phyloP scores from a whole-genome alignment of 37 sponge, comb jelly and placozoan genomes.

The Geodia barretti region DNA sequence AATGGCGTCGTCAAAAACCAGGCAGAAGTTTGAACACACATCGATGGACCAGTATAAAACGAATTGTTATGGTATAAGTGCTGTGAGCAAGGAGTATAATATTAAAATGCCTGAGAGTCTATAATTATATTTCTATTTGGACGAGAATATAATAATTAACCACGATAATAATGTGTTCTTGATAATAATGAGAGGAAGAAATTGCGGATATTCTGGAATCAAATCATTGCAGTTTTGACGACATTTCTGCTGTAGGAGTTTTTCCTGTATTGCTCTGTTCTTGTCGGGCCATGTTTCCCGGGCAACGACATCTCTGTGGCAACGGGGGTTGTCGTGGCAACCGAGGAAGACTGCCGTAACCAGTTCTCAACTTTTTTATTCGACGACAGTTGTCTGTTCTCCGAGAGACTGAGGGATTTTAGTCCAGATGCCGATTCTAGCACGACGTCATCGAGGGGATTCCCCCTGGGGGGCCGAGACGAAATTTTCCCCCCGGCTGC shows the following conservation, averaged over 20 bases:
- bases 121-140: neutral
- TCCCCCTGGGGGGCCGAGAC: neutral
- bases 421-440: too few relatives aligned
- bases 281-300: neutral
- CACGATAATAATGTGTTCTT: too few relatives aligned
- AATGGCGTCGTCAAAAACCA: too few relatives aligned
- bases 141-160: neutral
- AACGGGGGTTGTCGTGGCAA: too few relatives aligned
- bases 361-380: neutral
- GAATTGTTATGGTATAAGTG: too few relatives aligned
- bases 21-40: too few relatives aligned
- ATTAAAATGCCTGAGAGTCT: neutral
- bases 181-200: too few relatives aligned
- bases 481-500: neutral
- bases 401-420: too few relatives aligned
- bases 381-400: too few relatives aligned
- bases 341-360: neutral
- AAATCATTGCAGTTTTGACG: constrained; percentile 19
- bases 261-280: neutral
- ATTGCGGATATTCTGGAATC: neutral
- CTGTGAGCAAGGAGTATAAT: too few relatives aligned
- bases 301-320: neutral
- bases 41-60: too few relatives aligned
- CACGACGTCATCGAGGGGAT: neutral
- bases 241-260: neutral